phyloP scores from a whole-genome alignment of 2,113 vertebrate species.

The Hypanus sabinus region DNA sequence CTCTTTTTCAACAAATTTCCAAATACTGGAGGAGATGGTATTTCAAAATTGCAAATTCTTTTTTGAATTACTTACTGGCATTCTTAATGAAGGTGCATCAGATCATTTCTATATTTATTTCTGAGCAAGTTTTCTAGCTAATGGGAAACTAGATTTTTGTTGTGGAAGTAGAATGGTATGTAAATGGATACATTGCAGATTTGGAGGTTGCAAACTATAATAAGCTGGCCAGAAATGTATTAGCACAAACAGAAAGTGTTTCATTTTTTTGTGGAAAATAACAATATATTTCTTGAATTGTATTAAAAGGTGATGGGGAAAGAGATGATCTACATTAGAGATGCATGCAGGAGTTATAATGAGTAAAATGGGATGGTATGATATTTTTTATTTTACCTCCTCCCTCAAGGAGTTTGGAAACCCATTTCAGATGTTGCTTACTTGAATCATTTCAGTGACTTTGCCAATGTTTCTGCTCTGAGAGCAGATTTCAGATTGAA shows the following conservation, averaged over 20 bases:
- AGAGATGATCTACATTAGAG: neutral
- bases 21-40: neutral
- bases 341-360: neutral
- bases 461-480: neutral
- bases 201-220: neutral
- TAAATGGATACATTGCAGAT: neutral
- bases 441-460: neutral
- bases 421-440: neutral
- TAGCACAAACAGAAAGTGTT: neutral
- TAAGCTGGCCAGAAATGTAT: neutral
- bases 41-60: neutral
- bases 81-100: neutral
- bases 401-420: neutral
- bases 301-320: neutral
- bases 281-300: no score
- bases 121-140: neutral
- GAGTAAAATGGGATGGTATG: neutral
- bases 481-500: neutral
- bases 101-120: neutral
- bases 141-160: neutral
- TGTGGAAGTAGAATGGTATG: neutral
- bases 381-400: neutral
- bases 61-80: neutral
- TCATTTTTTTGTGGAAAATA: neutral
- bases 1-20: neutral